Evolutionary conservation across 2,888 invertebrate genomes (phyloP), one percentile per base, ranked within the genome.

Genomic region (Philaethria dido): DNA sequence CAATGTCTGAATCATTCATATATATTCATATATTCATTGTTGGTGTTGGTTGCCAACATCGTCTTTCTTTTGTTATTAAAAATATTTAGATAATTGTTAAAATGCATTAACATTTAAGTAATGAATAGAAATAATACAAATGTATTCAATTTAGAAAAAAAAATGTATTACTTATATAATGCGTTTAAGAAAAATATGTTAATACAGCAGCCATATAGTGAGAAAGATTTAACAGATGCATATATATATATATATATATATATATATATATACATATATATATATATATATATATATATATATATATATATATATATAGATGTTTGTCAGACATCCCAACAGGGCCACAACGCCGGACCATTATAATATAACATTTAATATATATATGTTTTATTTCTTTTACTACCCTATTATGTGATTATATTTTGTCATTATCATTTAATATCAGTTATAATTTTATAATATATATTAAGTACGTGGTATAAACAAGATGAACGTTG

Each of bases 401-500:
- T n/a, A n/a, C n/a, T n/a, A n/a, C n/a, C n/a, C n/a, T n/a, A n/a
- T n/a, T n/a, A n/a, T n/a, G n/a, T n/a, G n/a, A n/a, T n/a, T n/a
- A 2, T 48, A 52, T 11, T 16, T 48, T 48, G 11, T 52, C 1
- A 29, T 52, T 16, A 5, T 25, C 8, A 33, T 33, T 8, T 16
- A 4, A 33, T 11, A 16, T 16, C 16, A 29, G n/a, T 16, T 18
- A 45, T 18, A 16, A 45, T 45, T 11, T 18, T 11, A 18, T 20
- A 18, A 20, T 11, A 20, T 8, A 29, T n/a, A 16, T 6, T 52
- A 50, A n/a, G 3, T n/a, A 16, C 16, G n/a, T 1, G 1, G 16
- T 29, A 18, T 16, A 62, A 61, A 42, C 39, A 61, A 57, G 44
- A 61, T 20, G 66, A 69, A 70, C 66, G 62, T 73, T 60, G 72